A percentile compares a stretch with the other conserved stretches of the same genome.
Evolutionary conservation across 2,888 invertebrate species (phyloP).

Genomic region (Caenorhabditis macrosperma): DNA sequence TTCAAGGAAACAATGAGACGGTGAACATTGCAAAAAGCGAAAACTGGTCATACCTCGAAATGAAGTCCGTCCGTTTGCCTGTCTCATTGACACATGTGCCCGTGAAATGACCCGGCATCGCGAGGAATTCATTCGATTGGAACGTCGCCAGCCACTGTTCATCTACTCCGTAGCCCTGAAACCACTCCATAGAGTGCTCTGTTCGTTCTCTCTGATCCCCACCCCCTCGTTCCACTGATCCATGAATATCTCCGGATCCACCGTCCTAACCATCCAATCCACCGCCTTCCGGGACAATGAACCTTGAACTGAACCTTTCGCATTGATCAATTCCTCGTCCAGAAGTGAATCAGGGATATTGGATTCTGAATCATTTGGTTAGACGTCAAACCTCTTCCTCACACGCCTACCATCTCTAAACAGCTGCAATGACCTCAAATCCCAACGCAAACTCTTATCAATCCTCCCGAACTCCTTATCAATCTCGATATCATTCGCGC

Average conservation of each 20-base stretch:
- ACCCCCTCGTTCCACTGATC: constrained; percentile 47
- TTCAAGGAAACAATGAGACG: no score
- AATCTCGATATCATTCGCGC: constrained; percentile 59
- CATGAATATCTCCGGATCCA: constrained; percentile 33
- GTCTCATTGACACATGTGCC: constrained; percentile 38
- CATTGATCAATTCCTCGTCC: constrained; percentile 13
- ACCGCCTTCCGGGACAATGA: constrained; percentile 57
- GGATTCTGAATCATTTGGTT: constrained; percentile 34
- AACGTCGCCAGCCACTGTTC: constrained; percentile 55
- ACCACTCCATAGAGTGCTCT: no score
- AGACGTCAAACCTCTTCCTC: no score
- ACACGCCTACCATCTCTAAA: constrained; percentile 48
- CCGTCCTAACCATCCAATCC: constrained; percentile 49
- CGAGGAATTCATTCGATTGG: constrained; percentile 51
- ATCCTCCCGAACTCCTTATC: constrained; percentile 41
- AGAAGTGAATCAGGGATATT: background rate
- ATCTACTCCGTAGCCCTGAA: constrained; percentile 58
- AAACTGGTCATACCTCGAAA: constrained; percentile 48
- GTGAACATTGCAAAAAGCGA: background rate
- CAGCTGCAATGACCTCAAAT: constrained; percentile 38
- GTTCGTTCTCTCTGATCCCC: no score
- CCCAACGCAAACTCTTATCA: constrained; percentile 30
- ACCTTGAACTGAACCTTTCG: constrained; percentile 60
- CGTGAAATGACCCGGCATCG: constrained; percentile 61
- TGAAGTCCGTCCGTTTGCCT: constrained; percentile 39